Evolutionary conservation across 2,113 vertebrate species (phyloP).

Genomic region (Varanus salvator): DNA sequence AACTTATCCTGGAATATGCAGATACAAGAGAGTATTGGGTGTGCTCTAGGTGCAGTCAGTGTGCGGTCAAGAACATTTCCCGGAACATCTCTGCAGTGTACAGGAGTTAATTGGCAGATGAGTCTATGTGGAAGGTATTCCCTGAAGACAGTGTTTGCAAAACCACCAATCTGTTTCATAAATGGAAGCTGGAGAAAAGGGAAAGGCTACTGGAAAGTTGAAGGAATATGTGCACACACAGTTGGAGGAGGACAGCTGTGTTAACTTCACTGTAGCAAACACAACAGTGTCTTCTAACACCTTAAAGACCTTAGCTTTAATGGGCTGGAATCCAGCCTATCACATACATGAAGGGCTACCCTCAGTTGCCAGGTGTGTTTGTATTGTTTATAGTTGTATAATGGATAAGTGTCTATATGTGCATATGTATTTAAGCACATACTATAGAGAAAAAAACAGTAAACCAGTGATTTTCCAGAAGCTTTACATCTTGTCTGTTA

Average conservation of each 20-base stretch:
- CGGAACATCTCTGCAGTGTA: neutral
- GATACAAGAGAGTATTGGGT: neutral
- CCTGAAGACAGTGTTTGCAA: neutral
- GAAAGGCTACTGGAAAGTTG: neutral
- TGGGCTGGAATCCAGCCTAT: neutral
- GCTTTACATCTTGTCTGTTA: neutral
- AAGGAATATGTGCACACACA: neutral
- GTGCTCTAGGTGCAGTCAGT: neutral
- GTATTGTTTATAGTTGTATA: neutral
- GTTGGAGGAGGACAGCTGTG: neutral
- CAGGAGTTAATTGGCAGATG: neutral
- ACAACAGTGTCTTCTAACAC: neutral
- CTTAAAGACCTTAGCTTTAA: neutral
- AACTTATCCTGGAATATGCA: neutral
- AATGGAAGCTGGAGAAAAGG: neutral
- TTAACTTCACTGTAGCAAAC: neutral
- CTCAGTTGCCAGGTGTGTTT: too few species aligned
- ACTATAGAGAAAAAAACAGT: neutral
- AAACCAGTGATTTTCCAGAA: neutral
- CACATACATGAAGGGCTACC: neutral
- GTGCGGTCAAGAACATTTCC: neutral
- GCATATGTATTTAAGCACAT: too few species aligned
- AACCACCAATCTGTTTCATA: neutral
- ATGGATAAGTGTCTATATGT: neutral
- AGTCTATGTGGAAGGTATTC: neutral